Evolutionary conservation across 2,888 invertebrate species (phyloP).

Genomic region (Lysandra bellargus): DNA sequence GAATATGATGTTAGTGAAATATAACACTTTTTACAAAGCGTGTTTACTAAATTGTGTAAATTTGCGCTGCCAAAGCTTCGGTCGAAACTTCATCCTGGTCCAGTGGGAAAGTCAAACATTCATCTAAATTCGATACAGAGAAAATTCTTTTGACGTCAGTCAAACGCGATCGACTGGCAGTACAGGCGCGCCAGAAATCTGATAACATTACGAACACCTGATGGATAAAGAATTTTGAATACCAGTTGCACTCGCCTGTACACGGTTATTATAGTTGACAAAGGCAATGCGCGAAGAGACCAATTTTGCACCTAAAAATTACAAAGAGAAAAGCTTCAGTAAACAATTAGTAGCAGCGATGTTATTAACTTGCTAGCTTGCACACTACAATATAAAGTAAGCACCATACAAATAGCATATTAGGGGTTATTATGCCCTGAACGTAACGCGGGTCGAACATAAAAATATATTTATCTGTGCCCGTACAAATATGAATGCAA

Average conservation of each 20-base stretch:
- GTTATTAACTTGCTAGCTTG: background rate
- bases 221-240: slow-evolving; percentile 20
- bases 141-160: slow-evolving; percentile 30
- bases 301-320: background rate
- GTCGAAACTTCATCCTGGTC: slow-evolving; percentile 18
- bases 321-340: background rate
- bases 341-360: background rate
- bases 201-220: slow-evolving; percentile 15
- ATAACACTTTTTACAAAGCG: slow-evolving; percentile 10
- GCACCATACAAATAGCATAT: slow-evolving; percentile 33
- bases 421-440: slow-evolving; percentile 69
- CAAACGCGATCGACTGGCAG: slow-evolving; percentile 18
- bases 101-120: slow-evolving; percentile 29
- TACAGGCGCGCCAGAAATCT: slow-evolving; percentile 17
- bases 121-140: slow-evolving; percentile 27
- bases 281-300: background rate
- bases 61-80: slow-evolving; percentile 10
- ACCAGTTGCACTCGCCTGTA: background rate
- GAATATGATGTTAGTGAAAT: background rate
- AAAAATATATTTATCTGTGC: slow-evolving; percentile 81
- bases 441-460: slow-evolving; percentile 79
- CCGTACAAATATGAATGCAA: slow-evolving; percentile 79
- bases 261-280: background rate
- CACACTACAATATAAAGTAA: slow-evolving; percentile 4
- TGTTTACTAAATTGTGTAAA: slow-evolving; percentile 20